Evolutionary conservation across 2,797 vertebrate species (phyloP), one percentile per base, ranked within the genome.

Genomic region (Crocidura indochinensis): DNA sequence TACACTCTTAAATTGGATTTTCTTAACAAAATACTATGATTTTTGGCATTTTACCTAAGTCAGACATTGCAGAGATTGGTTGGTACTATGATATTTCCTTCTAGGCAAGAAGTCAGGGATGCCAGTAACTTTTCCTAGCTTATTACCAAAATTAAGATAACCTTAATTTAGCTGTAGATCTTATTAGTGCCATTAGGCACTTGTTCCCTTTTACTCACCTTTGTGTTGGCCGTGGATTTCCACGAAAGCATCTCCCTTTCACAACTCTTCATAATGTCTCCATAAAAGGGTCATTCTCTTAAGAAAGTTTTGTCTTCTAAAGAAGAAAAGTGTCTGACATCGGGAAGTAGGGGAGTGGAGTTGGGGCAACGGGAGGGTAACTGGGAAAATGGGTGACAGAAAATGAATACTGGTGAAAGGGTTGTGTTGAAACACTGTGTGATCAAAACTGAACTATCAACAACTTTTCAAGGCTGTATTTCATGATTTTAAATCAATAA

Each of bases 21-120:
- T 20, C 56, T 60, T 60, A 60, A 17, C 14, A 20, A 60, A 60
- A 60, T 49, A 27, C 14, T 2, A 22, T 69, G 44, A 76, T 60
- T 86, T 87, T 91, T 84, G n/a, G 51, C 46, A 67, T 87, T 91
- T 87, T 38, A 81, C 29, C 53, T 77, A 62, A 67, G 31, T 38
- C 46, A 44, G 27, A 86, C 8, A n/a, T 53, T 31, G 71, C 76
- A 75, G 80, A 88, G 72, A 65, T 69, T 80, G 62, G 53, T 31
- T 47, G 46, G 44, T 51, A 20, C 26, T 6, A 51, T 64, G 88
- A n/a, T 19, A 5, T 83, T 69, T 88, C 29, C n/a, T 74, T 87
- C 74, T 27, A 49, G 24, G 68, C 72, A 87, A 71, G 71, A 93
- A 88, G 27, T 68, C 22, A 68, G 44, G 9, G 46, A 73, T 29